Percentiles rank a stretch among this genome's conserved stretches.
Evolutionary conservation across 2,797 vertebrate species (phyloP).

Genomic region (Erpetoichthys calabaricus): DNA sequence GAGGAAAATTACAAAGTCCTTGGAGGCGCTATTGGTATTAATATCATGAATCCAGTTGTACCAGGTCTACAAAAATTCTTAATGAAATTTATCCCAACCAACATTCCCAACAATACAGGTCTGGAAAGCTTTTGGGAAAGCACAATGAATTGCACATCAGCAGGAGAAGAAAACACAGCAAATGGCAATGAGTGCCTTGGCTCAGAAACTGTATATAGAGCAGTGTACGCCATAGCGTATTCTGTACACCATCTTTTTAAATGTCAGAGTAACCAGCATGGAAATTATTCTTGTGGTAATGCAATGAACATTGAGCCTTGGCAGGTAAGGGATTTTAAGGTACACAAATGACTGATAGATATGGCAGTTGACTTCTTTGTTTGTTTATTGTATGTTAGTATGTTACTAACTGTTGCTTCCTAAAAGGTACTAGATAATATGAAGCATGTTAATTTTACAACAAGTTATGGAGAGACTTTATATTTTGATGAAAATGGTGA

Average conservation of each 20-base stretch:
- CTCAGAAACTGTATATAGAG: constrained; percentile 5
- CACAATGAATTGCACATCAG: constrained; percentile 40
- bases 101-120: constrained; percentile 43
- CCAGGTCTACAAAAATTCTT: constrained; percentile 41
- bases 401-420: background rate
- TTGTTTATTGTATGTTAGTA: background rate
- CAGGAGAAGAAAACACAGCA: constrained; percentile 5
- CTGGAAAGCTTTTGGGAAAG: constrained; percentile 51
- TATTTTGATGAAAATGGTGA: constrained; percentile 58
- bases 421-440: constrained; percentile 45
- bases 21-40: constrained; percentile 44
- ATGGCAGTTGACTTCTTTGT: background rate
- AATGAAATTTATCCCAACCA: constrained; percentile 36
- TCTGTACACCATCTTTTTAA: constrained; percentile 1
- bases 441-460: constrained; percentile 48
- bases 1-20: constrained; percentile 32
- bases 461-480: constrained; percentile 36
- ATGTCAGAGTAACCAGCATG: background rate
- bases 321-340: background rate
- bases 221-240: constrained; percentile 4
- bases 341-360: background rate
- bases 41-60: constrained; percentile 36
- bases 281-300: constrained; percentile 2
- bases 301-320: constrained; percentile 4
- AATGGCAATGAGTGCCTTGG: constrained; percentile 25